Conservation (phyloP, 1,140 invertebrate species). For the Ceratosolen solmsi region DNA sequence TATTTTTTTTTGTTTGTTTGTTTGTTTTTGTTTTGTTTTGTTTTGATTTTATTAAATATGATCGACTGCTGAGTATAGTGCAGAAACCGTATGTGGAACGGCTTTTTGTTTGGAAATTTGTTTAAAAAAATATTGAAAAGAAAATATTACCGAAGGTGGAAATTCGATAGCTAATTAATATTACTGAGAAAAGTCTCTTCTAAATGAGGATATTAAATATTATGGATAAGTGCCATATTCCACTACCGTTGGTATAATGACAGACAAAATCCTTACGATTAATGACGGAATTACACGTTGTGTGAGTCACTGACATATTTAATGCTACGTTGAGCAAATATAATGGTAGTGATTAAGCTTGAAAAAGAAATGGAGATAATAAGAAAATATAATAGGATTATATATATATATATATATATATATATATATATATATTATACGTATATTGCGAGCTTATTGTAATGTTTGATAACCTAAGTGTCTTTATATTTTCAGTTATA, state of each 20-base stretch:
- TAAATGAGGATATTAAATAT: not conserved
- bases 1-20: not conserved
- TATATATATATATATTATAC: not conserved
- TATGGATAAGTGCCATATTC: slow-evolving; percentile 1
- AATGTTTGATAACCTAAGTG: too few species aligned
- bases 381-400: slow-evolving; percentile 25
- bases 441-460: too few species aligned
- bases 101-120: not conserved
- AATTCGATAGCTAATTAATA: not conserved
- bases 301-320: slow-evolving; percentile 24
- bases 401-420: not conserved
- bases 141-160: not conserved
- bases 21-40: not conserved
- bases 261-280: not conserved
- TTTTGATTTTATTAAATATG: not conserved
- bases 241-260: not conserved
- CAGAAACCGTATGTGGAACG: not conserved
- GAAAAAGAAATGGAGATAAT: not conserved
- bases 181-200: not conserved
- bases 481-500: too few species aligned
- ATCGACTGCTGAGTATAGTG: not conserved
- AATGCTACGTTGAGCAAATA: slow-evolving; percentile 39
- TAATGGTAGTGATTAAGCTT: slow-evolving; percentile 14
- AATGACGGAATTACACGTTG: slow-evolving; percentile 5
- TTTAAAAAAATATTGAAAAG: not conserved